Conservation (phyloP, 2,797 vertebrate genomes). For the Phataginus tetradactyla region DNA sequence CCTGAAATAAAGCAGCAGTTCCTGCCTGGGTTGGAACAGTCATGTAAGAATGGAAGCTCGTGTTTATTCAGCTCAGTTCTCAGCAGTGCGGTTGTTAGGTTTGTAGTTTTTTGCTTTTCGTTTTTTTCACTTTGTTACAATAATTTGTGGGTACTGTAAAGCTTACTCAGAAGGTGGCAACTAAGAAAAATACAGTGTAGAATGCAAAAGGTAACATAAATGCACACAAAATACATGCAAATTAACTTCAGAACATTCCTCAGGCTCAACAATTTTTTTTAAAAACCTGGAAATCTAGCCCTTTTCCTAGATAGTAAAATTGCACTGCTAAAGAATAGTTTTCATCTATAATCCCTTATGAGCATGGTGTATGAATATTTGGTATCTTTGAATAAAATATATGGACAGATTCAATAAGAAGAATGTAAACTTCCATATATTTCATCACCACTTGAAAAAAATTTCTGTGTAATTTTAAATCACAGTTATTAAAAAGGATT, state of each 20-base stretch:
- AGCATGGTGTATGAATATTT: neutral
- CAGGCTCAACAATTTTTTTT: neutral
- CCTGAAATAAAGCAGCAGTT: slow-evolving; percentile 48
- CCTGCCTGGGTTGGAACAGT: slow-evolving; percentile 57
- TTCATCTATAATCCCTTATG: neutral
- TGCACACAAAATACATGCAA: neutral
- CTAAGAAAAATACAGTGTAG: neutral
- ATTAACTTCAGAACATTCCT: neutral
- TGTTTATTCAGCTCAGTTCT: slow-evolving; percentile 61
- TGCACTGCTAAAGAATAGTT: neutral
- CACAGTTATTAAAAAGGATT: slow-evolving; percentile 43
- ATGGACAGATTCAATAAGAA: neutral
- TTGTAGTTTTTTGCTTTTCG: neutral
- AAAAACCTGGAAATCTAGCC: neutral
- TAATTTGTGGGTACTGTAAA: slow-evolving; percentile 8
- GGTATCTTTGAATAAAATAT: neutral
- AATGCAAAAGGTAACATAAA: neutral
- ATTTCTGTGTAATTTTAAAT: slow-evolving; percentile 40
- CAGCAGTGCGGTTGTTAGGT: neutral
- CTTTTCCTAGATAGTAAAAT: neutral
- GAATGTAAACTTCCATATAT: neutral
- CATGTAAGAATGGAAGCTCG: neutral
- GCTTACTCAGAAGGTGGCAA: neutral
- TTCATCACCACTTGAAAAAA: slow-evolving; percentile 13
- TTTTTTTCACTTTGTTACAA: slow-evolving; percentile 21